These are phyloP conservation scores for Ylistrum balloti DNA, from an alignment of 1,140 invertebrate species.

Conservation along the genomic window DNA sequence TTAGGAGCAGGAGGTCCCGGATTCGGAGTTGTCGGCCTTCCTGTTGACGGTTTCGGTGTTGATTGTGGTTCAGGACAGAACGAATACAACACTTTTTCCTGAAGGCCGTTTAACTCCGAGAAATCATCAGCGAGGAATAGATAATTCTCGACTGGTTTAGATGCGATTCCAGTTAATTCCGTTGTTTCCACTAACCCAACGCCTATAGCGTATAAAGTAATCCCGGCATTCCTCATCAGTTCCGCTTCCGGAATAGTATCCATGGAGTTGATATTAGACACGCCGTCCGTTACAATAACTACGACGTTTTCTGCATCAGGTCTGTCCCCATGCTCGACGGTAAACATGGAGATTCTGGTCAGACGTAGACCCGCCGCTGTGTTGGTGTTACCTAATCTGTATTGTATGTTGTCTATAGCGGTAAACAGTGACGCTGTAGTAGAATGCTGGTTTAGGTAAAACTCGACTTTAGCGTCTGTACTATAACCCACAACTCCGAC, in stretches of 20 bases:
- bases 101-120: conserved; percentile 66
- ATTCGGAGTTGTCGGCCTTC: background rate
- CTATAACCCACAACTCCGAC: conserved; percentile 72
- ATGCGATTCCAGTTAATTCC: conserved; percentile 68
- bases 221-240: conserved; percentile 51
- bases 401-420: conserved; percentile 64
- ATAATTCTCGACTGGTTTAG: conserved; percentile 57
- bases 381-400: conserved; percentile 67
- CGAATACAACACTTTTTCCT: conserved; percentile 66
- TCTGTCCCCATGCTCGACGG: conserved; percentile 67
- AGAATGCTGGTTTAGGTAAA: conserved; percentile 67
- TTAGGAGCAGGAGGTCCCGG: background rate
- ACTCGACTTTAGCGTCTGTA: conserved; percentile 62
- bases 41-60: background rate
- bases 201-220: conserved; percentile 70
- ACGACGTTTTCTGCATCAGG: conserved; percentile 66
- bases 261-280: conserved; percentile 63
- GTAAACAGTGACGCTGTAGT: conserved; percentile 58
- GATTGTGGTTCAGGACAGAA: conserved; percentile 43
- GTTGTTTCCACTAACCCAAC: conserved; percentile 65
- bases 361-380: conserved; percentile 61
- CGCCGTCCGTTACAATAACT: conserved; percentile 73
- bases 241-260: conserved; percentile 55
- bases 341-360: conserved; percentile 70
- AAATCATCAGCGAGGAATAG: conserved; percentile 67